Evolutionary conservation across 2,888 invertebrate species (phyloP).

Genomic region (Lithophane socia): DNA sequence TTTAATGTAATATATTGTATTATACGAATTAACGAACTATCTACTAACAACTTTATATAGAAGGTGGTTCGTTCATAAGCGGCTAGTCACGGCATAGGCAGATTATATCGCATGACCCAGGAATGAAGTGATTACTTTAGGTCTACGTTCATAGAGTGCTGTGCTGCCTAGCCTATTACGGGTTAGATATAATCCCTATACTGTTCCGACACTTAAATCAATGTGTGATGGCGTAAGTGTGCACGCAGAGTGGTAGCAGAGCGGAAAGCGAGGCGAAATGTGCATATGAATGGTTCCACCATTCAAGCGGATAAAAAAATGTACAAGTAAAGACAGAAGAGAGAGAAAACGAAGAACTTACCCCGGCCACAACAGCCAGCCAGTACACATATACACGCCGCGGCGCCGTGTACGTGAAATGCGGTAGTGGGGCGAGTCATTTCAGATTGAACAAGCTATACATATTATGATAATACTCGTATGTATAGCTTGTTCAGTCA

Average conservation of each 20-base stretch:
- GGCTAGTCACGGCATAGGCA: neutral
- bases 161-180: too few species aligned
- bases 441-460: too few species aligned
- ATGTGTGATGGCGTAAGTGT: constrained; percentile 22
- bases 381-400: too few species aligned
- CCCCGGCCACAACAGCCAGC: neutral
- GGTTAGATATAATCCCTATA: constrained; percentile 25
- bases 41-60: too few species aligned
- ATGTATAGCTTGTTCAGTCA: too few species aligned
- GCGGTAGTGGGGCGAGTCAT: too few species aligned
- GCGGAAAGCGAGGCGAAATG: neutral
- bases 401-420: too few species aligned
- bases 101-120: constrained; percentile 1
- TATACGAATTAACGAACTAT: too few species aligned
- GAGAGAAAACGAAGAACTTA: neutral
- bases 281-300: neutral
- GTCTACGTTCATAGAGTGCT: too few species aligned
- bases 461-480: too few species aligned
- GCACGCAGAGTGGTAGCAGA: constrained; percentile 6
- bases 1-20: neutral
- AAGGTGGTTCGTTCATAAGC: neutral
- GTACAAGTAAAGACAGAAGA: neutral
- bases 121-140: constrained; percentile 6
- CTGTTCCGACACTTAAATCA: constrained; percentile 29
- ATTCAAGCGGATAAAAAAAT: neutral